Conservation (phyloP, 2,797 vertebrate genomes). For the Chloroceryle amazona region DNA sequence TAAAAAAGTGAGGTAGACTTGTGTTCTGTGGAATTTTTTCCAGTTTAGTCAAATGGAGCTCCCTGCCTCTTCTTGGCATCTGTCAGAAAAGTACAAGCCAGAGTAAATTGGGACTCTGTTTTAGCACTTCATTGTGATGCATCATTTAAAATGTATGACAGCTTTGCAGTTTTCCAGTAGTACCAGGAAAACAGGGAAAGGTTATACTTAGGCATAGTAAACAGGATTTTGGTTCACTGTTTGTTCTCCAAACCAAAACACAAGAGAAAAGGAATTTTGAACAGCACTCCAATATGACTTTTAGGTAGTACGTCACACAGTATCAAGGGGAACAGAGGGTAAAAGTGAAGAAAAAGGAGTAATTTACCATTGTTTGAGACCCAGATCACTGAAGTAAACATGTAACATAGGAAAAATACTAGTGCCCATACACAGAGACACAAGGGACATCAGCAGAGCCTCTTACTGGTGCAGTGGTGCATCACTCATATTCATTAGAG, state of each 20-base stretch:
- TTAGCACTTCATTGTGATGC: conserved; percentile 80
- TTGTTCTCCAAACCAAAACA: not conserved
- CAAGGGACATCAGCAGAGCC: not conserved
- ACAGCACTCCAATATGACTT: not conserved
- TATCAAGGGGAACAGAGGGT: rapidly evolving
- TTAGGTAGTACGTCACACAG: not conserved
- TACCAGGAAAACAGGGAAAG: conserved; percentile 26
- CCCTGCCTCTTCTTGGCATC: conserved; percentile 69
- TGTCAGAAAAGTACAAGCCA: conserved; percentile 68
- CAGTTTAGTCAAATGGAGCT: conserved; percentile 73
- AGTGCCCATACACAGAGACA: not conserved
- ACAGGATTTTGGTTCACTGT: conserved; percentile 34
- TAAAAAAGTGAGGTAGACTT: conserved; percentile 76
- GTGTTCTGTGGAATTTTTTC: conserved; percentile 78
- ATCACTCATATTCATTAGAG: not conserved
- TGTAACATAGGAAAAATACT: not conserved
- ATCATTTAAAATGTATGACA: conserved; percentile 79
- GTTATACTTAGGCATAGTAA: conserved; percentile 58
- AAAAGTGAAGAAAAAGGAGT: not conserved
- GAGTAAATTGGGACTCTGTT: conserved; percentile 75
- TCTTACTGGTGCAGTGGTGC: not conserved
- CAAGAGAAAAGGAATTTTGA: not conserved
- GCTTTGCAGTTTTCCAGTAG: conserved; percentile 72
- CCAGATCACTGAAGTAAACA: not conserved
- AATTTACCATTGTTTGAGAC: not conserved